A percentile compares a stretch with the other conserved stretches of the same genome.
Evolutionary conservation across 2,113 vertebrate genomes (phyloP).

Genomic region (Dasyurus viverrinus): DNA sequence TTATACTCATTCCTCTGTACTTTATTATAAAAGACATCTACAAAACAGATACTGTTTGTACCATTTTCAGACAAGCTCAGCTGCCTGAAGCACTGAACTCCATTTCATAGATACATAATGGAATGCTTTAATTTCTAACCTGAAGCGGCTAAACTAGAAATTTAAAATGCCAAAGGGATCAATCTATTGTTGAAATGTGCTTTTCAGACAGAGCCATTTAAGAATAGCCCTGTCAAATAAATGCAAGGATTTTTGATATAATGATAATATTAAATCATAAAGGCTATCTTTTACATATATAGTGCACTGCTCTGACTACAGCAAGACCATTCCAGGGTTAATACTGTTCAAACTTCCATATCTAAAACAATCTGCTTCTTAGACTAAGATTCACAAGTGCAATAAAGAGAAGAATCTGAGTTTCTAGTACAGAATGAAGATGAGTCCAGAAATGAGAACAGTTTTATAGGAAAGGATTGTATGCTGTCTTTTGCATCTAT

Average conservation of each 20-base stretch:
- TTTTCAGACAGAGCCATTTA: slow-evolving; percentile 70
- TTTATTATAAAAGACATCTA: slow-evolving; percentile 73
- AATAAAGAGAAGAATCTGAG: not conserved
- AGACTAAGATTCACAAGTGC: slow-evolving; percentile 32
- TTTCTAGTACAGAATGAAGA: not conserved
- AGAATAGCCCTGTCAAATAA: slow-evolving; percentile 58
- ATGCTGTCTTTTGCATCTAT: not conserved
- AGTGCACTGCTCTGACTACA: slow-evolving; percentile 56
- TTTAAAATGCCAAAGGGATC: slow-evolving; percentile 75
- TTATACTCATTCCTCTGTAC: not conserved
- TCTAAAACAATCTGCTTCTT: slow-evolving; percentile 8
- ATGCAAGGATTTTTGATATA: slow-evolving; percentile 52
- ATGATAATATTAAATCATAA: slow-evolving; percentile 61
- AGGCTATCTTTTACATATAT: slow-evolving; percentile 46
- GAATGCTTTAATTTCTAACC: slow-evolving; percentile 78
- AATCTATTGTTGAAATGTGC: slow-evolving; percentile 74
- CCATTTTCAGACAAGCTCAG: slow-evolving; percentile 67
- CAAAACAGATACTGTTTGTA: slow-evolving; percentile 75
- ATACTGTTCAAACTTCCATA: slow-evolving; percentile 34
- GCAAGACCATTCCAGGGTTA: slow-evolving; percentile 45
- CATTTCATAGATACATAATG: slow-evolving; percentile 77
- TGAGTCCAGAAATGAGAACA: not conserved
- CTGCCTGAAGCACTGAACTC: slow-evolving; percentile 79
- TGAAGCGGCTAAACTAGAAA: slow-evolving; percentile 68
- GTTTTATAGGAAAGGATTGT: not conserved